A percentile compares a stretch with the other conserved stretches of the same genome.
Conservation (phyloP, 2,888 invertebrate species). For the Bugula neritina region DNA sequence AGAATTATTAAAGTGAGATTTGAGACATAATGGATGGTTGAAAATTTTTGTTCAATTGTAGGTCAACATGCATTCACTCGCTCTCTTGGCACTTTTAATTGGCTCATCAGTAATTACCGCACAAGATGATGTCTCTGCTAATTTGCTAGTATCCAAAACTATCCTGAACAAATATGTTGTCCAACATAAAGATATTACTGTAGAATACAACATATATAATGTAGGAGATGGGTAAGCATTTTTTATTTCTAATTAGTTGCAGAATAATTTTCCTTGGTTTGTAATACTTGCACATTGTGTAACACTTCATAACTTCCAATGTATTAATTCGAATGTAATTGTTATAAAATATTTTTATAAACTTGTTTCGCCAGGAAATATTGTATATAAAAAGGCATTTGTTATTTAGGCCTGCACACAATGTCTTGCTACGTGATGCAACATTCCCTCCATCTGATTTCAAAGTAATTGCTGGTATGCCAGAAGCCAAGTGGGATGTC, state of each 20-base stretch:
- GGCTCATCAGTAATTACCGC: neutral
- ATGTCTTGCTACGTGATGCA: conserved; percentile 79
- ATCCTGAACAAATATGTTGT: conserved; percentile 92
- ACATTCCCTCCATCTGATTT: conserved; percentile 90
- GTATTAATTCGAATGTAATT: too few species aligned
- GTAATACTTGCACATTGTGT: too few species aligned
- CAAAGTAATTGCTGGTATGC: conserved; percentile 78
- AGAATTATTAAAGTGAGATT: too few species aligned
- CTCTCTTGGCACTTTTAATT: neutral
- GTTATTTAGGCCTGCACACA: conserved; percentile 66
- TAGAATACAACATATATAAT: conserved; percentile 89
- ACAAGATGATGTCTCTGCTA: conserved; percentile 67
- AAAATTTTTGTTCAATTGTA: too few species aligned
- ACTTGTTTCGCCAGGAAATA: too few species aligned
- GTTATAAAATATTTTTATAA: too few species aligned
- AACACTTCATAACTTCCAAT: too few species aligned
- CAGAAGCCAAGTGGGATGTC: conserved; percentile 70
- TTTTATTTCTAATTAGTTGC: neutral
- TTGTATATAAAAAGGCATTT: too few species aligned
- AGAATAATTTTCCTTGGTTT: too few species aligned
- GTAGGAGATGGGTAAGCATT: conserved; percentile 67
- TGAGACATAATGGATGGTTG: too few species aligned
- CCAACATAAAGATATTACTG: conserved; percentile 89
- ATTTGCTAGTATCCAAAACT: conserved; percentile 83
- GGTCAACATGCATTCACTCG: neutral